phyloP scores from a whole-genome alignment of 2,888 invertebrate genomes.

The Caenorhabditis sp. region DNA sequence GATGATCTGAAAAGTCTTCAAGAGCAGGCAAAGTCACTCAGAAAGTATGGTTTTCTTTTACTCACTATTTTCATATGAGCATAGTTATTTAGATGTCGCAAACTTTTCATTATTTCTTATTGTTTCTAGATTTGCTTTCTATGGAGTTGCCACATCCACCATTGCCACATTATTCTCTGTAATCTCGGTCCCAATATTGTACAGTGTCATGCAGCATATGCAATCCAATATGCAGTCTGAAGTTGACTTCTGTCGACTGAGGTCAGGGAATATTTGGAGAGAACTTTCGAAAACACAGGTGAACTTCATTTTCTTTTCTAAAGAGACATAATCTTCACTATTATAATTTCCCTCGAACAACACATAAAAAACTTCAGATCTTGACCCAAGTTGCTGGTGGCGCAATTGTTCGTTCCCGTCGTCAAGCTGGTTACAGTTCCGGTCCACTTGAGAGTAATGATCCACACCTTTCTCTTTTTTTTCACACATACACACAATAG shows the following conservation, averaged over 20 bases:
- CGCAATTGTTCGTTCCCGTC: conserved; percentile 61
- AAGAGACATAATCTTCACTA: neutral
- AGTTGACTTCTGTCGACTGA: conserved; percentile 67
- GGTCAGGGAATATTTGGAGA: conserved; percentile 70
- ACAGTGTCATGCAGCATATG: conserved; percentile 74
- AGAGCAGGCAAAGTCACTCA: conserved; percentile 63
- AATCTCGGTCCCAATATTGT: conserved; percentile 71
- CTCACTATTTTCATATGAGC: too few species aligned
- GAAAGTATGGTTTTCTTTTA: conserved; percentile 41
- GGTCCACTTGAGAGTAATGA: conserved; percentile 64
- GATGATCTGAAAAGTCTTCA: conserved; percentile 63
- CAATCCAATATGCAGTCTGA: conserved; percentile 72
- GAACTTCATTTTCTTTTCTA: neutral
- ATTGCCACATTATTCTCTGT: conserved; percentile 67
- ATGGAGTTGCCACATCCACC: conserved; percentile 69
- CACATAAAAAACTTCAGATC: conserved; percentile 49
- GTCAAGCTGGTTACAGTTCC: conserved; percentile 68
- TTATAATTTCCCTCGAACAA: conserved; percentile 5
- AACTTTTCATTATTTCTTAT: neutral
- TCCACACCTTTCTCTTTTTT: conserved; percentile 26
- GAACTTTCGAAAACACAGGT: conserved; percentile 69
- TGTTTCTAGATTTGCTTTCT: conserved; percentile 60
- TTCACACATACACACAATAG: conserved; percentile 4
- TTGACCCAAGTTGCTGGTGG: conserved; percentile 65
- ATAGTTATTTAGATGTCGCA: too few species aligned